phyloP scores from a whole-genome alignment of 2,797 vertebrate species.

The Pangasius djambal region DNA sequence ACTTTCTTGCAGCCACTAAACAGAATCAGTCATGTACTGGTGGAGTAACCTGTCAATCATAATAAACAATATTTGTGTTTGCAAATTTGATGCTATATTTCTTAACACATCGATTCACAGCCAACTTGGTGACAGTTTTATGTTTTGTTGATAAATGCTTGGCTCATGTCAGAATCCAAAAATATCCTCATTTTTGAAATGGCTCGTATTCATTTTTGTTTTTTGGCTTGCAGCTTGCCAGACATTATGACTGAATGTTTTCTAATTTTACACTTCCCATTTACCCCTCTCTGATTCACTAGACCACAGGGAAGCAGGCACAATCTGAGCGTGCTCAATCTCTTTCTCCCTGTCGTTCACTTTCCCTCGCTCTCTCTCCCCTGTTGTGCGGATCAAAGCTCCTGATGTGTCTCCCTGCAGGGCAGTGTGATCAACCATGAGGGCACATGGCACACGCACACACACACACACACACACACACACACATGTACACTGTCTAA shows the following conservation, averaged over 20 bases:
- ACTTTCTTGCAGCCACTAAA: neutral
- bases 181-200: slow-evolving; percentile 27
- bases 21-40: neutral
- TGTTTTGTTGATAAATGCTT: slow-evolving; percentile 25
- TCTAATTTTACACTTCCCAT: slow-evolving; percentile 48
- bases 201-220: slow-evolving; percentile 15
- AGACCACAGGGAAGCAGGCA: slow-evolving; percentile 37
- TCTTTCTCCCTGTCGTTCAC: slow-evolving; percentile 28
- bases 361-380: slow-evolving; percentile 11
- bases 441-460: slow-evolving; percentile 19
- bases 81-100: neutral
- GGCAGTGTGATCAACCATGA: slow-evolving; percentile 48
- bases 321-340: slow-evolving; percentile 19
- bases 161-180: slow-evolving; percentile 8
- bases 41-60: slow-evolving; percentile 6
- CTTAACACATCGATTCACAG: neutral
- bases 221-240: slow-evolving; percentile 30
- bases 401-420: slow-evolving; percentile 50
- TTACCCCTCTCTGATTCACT: slow-evolving; percentile 31
- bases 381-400: slow-evolving; percentile 51
- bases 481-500: slow-evolving; percentile 26
- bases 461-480: slow-evolving; percentile 27
- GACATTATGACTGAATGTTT: slow-evolving; percentile 40
- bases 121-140: neutral
- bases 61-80: neutral